phyloP scores from a whole-genome alignment of 2,888 invertebrate species.

The Dryococelus australis region DNA sequence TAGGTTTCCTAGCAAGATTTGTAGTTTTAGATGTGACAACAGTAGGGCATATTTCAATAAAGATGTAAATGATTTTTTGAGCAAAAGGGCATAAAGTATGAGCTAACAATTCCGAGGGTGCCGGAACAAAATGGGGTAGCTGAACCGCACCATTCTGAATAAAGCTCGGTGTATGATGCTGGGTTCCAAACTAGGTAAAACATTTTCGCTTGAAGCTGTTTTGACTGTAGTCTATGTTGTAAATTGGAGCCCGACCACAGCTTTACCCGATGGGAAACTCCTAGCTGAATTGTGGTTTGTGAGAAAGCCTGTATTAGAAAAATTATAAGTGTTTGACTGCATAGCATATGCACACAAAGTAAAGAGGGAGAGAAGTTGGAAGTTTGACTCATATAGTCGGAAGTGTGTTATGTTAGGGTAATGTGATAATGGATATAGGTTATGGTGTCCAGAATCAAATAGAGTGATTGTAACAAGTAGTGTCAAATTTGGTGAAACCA shows the following conservation, averaged over 20 bases:
- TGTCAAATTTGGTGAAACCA: too few species aligned
- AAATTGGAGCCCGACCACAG: background rate
- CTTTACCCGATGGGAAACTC: background rate
- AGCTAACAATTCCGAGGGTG: background rate
- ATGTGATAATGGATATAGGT: too few species aligned
- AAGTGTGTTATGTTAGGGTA: too few species aligned
- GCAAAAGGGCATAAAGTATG: constrained; percentile 22
- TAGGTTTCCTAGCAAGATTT: background rate
- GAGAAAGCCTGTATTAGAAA: background rate
- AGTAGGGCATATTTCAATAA: background rate
- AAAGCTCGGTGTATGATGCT: background rate
- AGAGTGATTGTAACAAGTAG: too few species aligned
- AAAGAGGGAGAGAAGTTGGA: background rate
- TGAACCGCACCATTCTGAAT: too few species aligned
- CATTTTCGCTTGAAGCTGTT: background rate
- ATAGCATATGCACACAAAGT: background rate
- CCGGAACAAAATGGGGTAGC: too few species aligned
- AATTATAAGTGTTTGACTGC: background rate
- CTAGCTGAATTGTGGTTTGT: background rate
- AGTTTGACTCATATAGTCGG: background rate
- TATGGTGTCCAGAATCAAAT: too few species aligned
- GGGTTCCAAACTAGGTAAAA: background rate
- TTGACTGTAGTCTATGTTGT: background rate
- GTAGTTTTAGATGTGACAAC: too few species aligned
- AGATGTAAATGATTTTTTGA: constrained; percentile 22